Percentiles rank a stretch among this genome's conserved stretches.
phyloP scores from a whole-genome alignment of 1,140 invertebrate species.

The Bicyclus anynana region DNA sequence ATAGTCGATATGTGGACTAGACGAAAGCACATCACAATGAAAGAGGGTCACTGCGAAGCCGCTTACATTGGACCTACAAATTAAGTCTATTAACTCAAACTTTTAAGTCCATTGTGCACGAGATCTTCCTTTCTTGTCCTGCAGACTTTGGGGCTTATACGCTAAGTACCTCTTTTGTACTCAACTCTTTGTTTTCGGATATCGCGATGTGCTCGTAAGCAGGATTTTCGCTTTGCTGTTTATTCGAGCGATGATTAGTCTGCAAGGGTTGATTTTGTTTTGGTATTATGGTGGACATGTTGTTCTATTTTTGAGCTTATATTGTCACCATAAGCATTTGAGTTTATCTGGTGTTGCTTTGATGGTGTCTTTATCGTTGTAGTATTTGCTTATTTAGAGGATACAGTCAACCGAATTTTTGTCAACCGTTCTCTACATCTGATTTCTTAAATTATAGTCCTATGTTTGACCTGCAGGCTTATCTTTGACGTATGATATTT shows the following conservation, averaged over 20 bases:
- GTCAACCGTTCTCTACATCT: too few species aligned
- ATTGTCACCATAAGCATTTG: too few species aligned
- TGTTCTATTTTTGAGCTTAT: too few species aligned
- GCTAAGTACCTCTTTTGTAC: constrained; percentile 62
- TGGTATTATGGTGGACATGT: neutral
- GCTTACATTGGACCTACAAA: constrained; percentile 66
- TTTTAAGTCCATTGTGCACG: constrained; percentile 72
- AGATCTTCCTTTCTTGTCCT: constrained; percentile 70
- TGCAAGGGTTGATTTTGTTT: constrained; percentile 14
- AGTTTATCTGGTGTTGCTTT: too few species aligned
- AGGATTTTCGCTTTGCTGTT: constrained; percentile 44
- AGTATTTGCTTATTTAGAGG: too few species aligned
- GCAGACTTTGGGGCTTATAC: constrained; percentile 64
- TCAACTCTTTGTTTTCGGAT: constrained; percentile 61
- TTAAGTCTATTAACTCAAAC: constrained; percentile 73
- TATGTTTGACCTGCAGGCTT: too few species aligned
- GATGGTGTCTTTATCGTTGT: too few species aligned
- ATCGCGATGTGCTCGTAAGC: constrained; percentile 50
- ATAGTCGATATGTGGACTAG: constrained; percentile 36
- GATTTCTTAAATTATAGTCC: too few species aligned
- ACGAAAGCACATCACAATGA: constrained; percentile 37
- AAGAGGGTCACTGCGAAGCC: constrained; percentile 56
- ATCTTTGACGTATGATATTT: too few species aligned
- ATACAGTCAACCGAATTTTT: too few species aligned
- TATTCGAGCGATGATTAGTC: constrained; percentile 25